Evolutionary conservation across 1,140 invertebrate genomes (phyloP).

Genomic region (Micrasema minimum): DNA sequence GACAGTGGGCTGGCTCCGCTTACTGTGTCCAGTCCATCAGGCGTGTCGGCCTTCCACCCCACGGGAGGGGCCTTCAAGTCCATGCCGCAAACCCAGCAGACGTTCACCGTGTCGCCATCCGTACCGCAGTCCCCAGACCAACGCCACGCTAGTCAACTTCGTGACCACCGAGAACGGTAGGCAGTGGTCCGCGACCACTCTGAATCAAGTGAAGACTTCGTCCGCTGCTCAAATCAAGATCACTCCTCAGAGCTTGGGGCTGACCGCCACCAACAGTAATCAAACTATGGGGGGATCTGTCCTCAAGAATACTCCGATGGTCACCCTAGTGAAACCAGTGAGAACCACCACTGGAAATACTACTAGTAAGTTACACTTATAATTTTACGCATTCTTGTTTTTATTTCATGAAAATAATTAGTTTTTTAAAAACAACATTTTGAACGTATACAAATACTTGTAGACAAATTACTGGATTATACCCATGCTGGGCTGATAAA

Average conservation of each 20-base stretch:
- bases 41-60: conserved; percentile 85
- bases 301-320: conserved; percentile 47
- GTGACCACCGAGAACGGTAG: conserved; percentile 52
- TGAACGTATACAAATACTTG: too few relatives aligned
- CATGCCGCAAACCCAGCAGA: conserved; percentile 70
- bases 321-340: conserved; percentile 50
- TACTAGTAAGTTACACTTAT: conserved; percentile 4
- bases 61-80: conserved; percentile 89
- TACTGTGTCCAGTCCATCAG: conserved; percentile 75
- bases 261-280: conserved; percentile 28
- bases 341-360: conserved; percentile 31
- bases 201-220: conserved; percentile 41
- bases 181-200: conserved; percentile 47
- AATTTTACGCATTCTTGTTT: neutral
- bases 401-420: conserved; percentile 13
- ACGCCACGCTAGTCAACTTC: conserved; percentile 46
- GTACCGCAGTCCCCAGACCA: conserved; percentile 30
- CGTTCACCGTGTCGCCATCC: conserved; percentile 37
- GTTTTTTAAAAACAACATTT: neutral
- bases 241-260: conserved; percentile 37
- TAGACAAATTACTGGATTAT: too few relatives aligned
- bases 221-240: conserved; percentile 47
- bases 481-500: too few relatives aligned
- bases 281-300: conserved; percentile 40
- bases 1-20: conserved; percentile 62